These are phyloP conservation scores for Petrocephalus schoutedeni DNA, from an alignment of 2,797 vertebrate genomes.

Conservation along the genomic window DNA sequence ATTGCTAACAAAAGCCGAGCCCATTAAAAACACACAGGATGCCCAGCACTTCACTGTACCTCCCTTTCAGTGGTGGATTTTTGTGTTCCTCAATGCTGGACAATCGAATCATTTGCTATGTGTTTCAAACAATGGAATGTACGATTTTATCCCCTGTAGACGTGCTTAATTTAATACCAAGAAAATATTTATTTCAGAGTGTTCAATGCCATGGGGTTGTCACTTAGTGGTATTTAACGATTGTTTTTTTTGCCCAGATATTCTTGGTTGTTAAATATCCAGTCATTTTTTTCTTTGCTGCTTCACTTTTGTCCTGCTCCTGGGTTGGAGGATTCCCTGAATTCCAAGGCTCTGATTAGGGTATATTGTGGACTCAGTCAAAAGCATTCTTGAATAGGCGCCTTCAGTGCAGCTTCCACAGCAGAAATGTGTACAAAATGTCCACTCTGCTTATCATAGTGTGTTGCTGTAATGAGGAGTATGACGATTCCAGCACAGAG, in stretches of 20 bases:
- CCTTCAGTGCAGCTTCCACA: not conserved
- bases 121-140: constrained; percentile 18
- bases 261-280: not conserved
- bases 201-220: not conserved
- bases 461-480: constrained; percentile 4
- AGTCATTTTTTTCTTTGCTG: not conserved
- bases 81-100: constrained; percentile 24
- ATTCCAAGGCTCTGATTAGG: constrained; percentile 18
- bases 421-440: constrained; percentile 17
- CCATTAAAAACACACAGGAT: constrained; percentile 52
- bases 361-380: constrained; percentile 10
- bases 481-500: not conserved
- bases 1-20: constrained; percentile 51
- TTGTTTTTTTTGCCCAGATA: not conserved
- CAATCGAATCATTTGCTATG: constrained; percentile 21
- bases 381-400: constrained; percentile 9
- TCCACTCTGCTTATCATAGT: constrained; percentile 21
- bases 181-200: constrained; percentile 5
- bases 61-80: constrained; percentile 23
- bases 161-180: constrained; percentile 17
- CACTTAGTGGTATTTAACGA: not conserved
- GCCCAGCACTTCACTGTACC: constrained; percentile 36
- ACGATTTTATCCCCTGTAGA: not conserved
- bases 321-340: not conserved
- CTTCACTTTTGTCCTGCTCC: constrained; percentile 6